A percentile compares a stretch with the other conserved stretches of the same genome.
phyloP scores from a whole-genome alignment of 2,113 vertebrate species.

The Formicarius rufipectus region DNA sequence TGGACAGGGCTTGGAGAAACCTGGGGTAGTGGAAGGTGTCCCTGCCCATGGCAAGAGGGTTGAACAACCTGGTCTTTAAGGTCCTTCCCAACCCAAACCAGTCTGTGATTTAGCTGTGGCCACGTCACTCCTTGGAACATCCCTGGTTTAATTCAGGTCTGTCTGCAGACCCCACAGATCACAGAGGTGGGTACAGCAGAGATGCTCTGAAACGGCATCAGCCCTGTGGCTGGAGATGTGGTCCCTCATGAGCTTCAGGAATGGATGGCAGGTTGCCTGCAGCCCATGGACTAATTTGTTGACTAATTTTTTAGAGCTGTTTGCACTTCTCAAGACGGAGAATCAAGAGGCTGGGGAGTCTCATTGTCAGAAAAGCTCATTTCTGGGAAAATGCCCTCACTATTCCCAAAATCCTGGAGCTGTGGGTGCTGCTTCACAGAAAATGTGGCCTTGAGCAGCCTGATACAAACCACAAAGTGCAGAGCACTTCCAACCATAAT shows the following conservation, averaged over 20 bases:
- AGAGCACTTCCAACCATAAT: neutral
- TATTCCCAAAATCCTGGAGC: neutral
- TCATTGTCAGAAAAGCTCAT: neutral
- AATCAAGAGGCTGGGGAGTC: neutral
- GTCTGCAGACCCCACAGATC: neutral
- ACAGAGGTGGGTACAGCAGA: neutral
- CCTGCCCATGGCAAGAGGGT: neutral
- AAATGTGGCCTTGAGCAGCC: accelerated
- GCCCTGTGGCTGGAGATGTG: neutral
- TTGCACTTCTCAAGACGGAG: neutral
- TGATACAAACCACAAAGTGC: neutral
- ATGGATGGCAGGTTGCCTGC: neutral
- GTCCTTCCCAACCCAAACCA: neutral
- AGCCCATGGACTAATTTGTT: neutral
- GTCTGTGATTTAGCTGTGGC: neutral
- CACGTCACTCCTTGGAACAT: neutral
- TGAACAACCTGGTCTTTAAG: accelerated
- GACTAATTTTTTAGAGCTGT: neutral
- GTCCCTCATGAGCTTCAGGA: neutral
- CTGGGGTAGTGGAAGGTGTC: neutral
- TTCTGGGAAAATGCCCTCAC: neutral
- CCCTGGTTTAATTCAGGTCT: neutral
- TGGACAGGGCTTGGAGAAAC: neutral
- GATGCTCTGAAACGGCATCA: neutral
- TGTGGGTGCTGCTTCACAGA: neutral